Conservation (phyloP, 2,888 invertebrate species). For the Serrognathus titanus region DNA sequence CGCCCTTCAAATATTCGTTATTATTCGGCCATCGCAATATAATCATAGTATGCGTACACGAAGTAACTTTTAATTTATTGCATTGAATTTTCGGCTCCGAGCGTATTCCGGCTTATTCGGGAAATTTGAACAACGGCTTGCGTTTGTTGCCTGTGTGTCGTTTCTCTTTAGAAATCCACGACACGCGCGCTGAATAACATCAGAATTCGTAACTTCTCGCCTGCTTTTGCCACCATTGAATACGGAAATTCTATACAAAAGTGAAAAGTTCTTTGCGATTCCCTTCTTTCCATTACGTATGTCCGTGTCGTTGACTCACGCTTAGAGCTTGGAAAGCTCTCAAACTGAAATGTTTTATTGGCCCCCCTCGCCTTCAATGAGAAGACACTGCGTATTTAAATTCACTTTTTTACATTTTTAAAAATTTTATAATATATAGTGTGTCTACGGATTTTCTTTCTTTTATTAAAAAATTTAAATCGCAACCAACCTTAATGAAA, state of each 20-base stretch:
- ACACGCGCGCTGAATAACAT: slow-evolving; percentile 32
- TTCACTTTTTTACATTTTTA: not conserved
- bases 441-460: no score
- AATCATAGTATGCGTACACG: not conserved
- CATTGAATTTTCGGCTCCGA: no score
- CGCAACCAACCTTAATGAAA: no score
- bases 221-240: slow-evolving; percentile 31
- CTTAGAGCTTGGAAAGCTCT: slow-evolving; percentile 5
- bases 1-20: slow-evolving; percentile 21
- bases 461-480: no score
- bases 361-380: not conserved
- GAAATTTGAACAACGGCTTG: no score
- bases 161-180: not conserved
- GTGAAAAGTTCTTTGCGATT: slow-evolving; percentile 25
- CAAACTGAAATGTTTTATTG: not conserved
- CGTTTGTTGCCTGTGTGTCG: no score
- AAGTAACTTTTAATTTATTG: not conserved
- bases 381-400: not conserved
- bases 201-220: slow-evolving; percentile 32
- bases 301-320: slow-evolving; percentile 18
- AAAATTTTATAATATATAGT: not conserved
- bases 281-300: slow-evolving; percentile 29
- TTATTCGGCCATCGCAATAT: slow-evolving; percentile 8
- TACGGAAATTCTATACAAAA: slow-evolving; percentile 36
- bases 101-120: no score